Evolutionary conservation across 1,140 invertebrate genomes (phyloP), one percentile per base, ranked within the genome.

Genomic region (Dreissena rostriformis): DNA sequence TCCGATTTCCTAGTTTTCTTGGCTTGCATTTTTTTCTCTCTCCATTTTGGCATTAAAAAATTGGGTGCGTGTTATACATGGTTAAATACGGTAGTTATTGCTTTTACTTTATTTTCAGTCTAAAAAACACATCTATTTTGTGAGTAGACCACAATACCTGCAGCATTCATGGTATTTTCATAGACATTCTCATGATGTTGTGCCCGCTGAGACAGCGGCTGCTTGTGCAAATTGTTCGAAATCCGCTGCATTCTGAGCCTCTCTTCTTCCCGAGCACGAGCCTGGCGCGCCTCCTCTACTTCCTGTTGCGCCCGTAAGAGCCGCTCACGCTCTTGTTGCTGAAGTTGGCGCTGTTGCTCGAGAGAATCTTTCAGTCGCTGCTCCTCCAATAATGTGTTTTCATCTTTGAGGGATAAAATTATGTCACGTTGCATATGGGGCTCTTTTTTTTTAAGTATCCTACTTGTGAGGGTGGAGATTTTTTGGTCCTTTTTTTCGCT

Each of bases 141-240:
- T 11, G 24, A 29, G 8, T 22, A 17, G 1, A 26, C 26, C 19
- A 71, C 10, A 71, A 14, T 15, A 22, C 53, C 79, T 73, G 79
- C 79, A 61, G 79, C 79, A 73, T 63, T 73, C 79, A 81, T 73
- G 0, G 79, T 81, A 65, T 63, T 72, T 66, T 81, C 79, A 81
- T 72, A 81, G 51, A 49, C 24, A n/a, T 81, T 81, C 14, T 81
- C 79, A 73, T 73, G 79, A 52, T 79, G 66, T 29, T 79, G 65
- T 29, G 57, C 71, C 22, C 61, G 51, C 24, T 65, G 53, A 8
- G 55, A 61, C 39, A 81, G 39, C 0, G 70, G 79, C 22, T 39
- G 68, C 26, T 81, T 81, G 12, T 81, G 79, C 52, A 72, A 55
- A 29, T 71, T 57, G 15, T 75, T 53, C 0, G 63, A 75, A 24